Base-by-base conservation (phyloP, 2,888 invertebrate species). In the Pollenia griseotomentosa region DNA sequence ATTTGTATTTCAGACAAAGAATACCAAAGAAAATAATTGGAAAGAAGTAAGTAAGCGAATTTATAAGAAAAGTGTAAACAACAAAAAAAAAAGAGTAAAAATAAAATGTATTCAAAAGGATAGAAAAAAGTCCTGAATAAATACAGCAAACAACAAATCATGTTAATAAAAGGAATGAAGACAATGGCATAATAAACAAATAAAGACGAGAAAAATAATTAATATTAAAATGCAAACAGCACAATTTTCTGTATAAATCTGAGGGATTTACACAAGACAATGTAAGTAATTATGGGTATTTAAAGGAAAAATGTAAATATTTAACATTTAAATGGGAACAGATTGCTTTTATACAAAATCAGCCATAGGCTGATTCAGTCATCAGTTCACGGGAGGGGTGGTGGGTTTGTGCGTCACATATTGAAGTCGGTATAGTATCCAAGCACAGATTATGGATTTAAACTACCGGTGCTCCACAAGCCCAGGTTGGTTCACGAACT, bases 201-300 rank as follows among this genome's bases (percentile, higher is more conserved):
- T 51, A 33, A 10, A 68, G 48, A 55, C 33, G 40, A 4, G 10
- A 53, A 48, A 12, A 40, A 71, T 53, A 53, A 40, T 70, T 70
- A 53, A 70, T 42, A 55, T 53, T 12, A 42, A 70, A 53, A 70
- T 70, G 16, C 53, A 53, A 70, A 55, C 12, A 55, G 53, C 14
- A 70, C 14, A 16, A 53, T 12, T 16, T 10, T 40, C 0, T 11
- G 7, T 2, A 66, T 11, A 14, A 7, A 55, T 10, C 16, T 4
- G 6, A 0, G 33, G 33, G 33, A 33, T 33, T 33, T 33, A 33
- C 11, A 51, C 51, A 51, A 51, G 14, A 51, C 14, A 33, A 33
- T 33, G 33, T 33, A 33, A 33, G 33, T 33, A 33, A 33, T 33
- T 33, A 33, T 33, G 33, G 33, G 33, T 33, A 33, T 33, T 33